Conservation (phyloP, 2,113 vertebrate genomes). For the Oenanthe melanoleuca region DNA sequence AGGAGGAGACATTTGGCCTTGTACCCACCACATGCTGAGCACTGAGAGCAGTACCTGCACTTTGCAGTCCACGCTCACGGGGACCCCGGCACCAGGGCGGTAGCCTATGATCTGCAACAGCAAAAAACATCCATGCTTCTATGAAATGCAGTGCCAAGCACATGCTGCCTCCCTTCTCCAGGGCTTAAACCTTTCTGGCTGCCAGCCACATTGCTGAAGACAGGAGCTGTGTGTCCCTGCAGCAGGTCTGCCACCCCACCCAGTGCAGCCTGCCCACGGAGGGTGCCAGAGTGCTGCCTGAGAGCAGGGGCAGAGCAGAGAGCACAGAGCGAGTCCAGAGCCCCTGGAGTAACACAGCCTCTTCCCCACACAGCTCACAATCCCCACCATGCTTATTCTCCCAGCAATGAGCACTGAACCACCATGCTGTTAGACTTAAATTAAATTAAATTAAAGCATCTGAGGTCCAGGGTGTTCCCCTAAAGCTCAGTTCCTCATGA, state of each 20-base stretch:
- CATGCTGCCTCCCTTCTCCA: background rate
- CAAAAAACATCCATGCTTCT: background rate
- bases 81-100: constrained; percentile 86
- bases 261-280: rapidly evolving
- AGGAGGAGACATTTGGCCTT: background rate
- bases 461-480: too few relatives aligned
- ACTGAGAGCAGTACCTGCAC: constrained; percentile 79
- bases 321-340: background rate
- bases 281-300: background rate
- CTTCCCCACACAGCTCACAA: background rate
- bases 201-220: background rate
- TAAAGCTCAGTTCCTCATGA: background rate
- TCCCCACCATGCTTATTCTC: background rate
- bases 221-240: background rate
- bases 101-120: constrained; percentile 90
- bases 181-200: background rate
- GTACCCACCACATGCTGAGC: rapidly evolving
- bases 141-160: background rate
- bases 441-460: background rate
- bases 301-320: background rate
- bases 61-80: constrained; percentile 87
- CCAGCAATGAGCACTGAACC: background rate
- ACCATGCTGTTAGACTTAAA: background rate
- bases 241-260: background rate
- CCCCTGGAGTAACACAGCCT: background rate